Conservation (phyloP, 53 echinoderm and acorn worm species). For the Holothuria scabra region DNA sequence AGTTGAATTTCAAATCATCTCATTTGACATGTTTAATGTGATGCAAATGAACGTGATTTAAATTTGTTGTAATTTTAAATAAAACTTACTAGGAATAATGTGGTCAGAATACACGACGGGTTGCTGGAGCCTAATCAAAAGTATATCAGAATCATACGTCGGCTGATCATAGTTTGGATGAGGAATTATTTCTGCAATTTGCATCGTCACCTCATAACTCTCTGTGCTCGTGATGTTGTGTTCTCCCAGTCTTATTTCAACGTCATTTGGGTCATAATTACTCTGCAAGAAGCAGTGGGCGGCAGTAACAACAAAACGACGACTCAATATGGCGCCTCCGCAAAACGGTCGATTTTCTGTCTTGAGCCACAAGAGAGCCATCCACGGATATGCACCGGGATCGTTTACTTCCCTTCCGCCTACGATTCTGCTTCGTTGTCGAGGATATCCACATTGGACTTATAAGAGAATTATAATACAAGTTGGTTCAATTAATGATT, state of each 20-base stretch:
- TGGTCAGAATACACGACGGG: conserved; percentile 81
- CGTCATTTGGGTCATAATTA: conserved; percentile 8
- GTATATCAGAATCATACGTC: conserved; percentile 91
- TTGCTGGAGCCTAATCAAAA: conserved; percentile 79
- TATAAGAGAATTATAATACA: not conserved
- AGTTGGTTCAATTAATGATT: not conserved
- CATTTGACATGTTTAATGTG: not conserved
- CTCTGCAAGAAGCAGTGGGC: conserved; percentile 80
- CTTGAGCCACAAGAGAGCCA: conserved; percentile 79
- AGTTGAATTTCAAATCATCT: not conserved
- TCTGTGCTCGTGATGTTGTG: conserved; percentile 64
- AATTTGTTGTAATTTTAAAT: not conserved
- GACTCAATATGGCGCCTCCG: conserved; percentile 82
- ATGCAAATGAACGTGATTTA: not conserved
- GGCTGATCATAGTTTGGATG: conserved; percentile 75
- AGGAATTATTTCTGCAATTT: conserved; percentile 67
- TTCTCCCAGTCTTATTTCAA: conserved; percentile 82
- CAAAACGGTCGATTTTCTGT: conserved; percentile 66
- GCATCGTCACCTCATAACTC: conserved; percentile 62
- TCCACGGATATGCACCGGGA: conserved; percentile 88
- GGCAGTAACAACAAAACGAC: conserved; percentile 86
- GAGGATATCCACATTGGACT: conserved; percentile 80
- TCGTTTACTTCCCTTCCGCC: conserved; percentile 77
- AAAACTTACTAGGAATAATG: conserved; percentile 88
- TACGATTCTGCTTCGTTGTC: conserved; percentile 74